Conservation (phyloP, 2,113 vertebrate genomes). For the Gymnogyps californianus region DNA sequence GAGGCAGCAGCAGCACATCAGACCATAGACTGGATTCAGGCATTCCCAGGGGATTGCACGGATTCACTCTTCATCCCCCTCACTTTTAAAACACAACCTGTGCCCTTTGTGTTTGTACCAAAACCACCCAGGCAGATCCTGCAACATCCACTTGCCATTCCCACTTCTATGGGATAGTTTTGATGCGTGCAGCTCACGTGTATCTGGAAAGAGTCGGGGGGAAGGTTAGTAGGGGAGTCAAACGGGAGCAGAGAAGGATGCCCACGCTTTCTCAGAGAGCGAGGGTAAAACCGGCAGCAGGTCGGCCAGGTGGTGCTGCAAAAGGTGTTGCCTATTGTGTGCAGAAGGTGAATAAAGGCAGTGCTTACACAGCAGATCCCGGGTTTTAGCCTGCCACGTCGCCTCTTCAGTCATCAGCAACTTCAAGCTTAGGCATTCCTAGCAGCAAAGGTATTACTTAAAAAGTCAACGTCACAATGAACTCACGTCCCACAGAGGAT, state of each 20-base stretch:
- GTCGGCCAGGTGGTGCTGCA: rapidly evolving
- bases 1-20: neutral
- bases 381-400: neutral
- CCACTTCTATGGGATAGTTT: too few species aligned
- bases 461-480: neutral
- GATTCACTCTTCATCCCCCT: neutral
- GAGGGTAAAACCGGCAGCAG: neutral
- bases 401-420: neutral
- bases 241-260: neutral
- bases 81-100: neutral
- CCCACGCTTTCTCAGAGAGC: rapidly evolving
- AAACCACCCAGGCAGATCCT: neutral
- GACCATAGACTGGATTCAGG: too few species aligned
- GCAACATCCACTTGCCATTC: neutral
- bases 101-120: neutral
- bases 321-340: neutral
- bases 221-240: neutral
- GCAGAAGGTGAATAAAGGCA: neutral
- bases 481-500: neutral
- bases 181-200: rapidly evolving
- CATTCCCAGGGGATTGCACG: neutral
- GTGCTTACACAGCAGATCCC: neutral
- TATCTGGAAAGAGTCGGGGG: rapidly evolving
- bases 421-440: neutral
- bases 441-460: neutral